phyloP scores from a whole-genome alignment of 2,113 vertebrate genomes.

The Callipepla squamata region DNA sequence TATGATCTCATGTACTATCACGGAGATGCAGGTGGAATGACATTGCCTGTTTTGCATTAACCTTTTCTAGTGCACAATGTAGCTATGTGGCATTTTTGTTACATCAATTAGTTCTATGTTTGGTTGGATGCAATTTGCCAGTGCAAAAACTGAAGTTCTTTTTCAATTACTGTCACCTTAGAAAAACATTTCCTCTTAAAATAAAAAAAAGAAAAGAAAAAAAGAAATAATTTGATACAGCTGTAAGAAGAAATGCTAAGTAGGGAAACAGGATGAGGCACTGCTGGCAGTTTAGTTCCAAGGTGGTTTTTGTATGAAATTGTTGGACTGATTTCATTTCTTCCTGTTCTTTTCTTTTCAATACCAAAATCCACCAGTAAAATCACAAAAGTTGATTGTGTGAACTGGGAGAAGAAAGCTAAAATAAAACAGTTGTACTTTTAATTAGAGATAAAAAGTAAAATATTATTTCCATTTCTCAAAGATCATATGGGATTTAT shows the following conservation, averaged over 20 bases:
- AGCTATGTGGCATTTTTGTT: not conserved
- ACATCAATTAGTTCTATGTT: not conserved
- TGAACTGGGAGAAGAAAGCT: not conserved
- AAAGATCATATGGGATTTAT: not conserved
- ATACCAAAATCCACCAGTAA: not conserved
- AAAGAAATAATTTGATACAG: not conserved
- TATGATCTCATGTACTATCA: not conserved
- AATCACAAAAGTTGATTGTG: not conserved
- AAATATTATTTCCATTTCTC: not conserved
- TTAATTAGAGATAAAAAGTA: not conserved
- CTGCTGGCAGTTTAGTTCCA: rapidly evolving
- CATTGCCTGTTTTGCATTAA: not conserved
- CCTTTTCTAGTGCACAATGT: not conserved
- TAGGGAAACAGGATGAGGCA: not conserved
- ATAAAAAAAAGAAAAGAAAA: not conserved
- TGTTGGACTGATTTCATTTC: not conserved
- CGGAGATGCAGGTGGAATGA: not conserved
- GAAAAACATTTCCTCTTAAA: not conserved
- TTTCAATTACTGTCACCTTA: not conserved
- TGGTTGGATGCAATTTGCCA: not conserved
- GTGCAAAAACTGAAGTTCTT: not conserved
- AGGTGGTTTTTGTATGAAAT: not conserved
- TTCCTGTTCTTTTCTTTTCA: not conserved
- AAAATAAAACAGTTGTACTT: not conserved
- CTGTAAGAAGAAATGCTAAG: not conserved